Base-by-base conservation (phyloP, 2,113 vertebrate genomes). In the Hippocampus barbouri region DNA sequence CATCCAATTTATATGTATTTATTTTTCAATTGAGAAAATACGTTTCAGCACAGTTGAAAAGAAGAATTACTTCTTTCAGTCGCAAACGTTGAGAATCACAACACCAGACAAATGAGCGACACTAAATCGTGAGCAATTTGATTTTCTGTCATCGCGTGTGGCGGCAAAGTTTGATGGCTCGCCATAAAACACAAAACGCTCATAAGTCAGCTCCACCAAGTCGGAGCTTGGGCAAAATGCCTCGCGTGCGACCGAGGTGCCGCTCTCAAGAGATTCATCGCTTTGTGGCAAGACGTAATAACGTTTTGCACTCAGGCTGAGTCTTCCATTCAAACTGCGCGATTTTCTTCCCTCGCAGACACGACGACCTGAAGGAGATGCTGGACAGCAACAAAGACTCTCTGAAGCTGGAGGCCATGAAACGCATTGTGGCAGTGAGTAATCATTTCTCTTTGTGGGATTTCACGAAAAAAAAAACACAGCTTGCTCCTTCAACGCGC, bases 301-400 rank as follows among this genome's bases (percentile, higher is more conserved):
- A 49, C 47, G 14, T 5, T 6, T 20, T 8, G 21, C 6, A 27
- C 56, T 59, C 23, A 15, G 23, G n/a, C 25, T 11, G 11, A 25
- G 23, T 57, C 56, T 21, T 57, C 6, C 56, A 25, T 25, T 5
- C 16, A 10, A 56, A 11, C 53, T 56, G 14, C 4, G 11, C 2
- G 7, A 1, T 64, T 27, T 69, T 63, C 81, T 63, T 34, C 68
- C 65, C 47, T 51, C 18, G 68, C 76, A 99, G 97, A 86, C 97
- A 99, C 0, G 97, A 99, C 70, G 97, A 99, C 90, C 87, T 99
- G 83, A 99, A 99, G 86, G 97, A 98, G 88, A 99, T 99, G 97
- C 85, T 99, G 27, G 97, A 99, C 76, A 98, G 95, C 90, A 99
- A 99, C 90, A 99, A 99, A 84, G 97, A 99, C 79, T 98, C 97